Conservation (phyloP, 2,113 vertebrate species). For the Halichoerus grypus region DNA sequence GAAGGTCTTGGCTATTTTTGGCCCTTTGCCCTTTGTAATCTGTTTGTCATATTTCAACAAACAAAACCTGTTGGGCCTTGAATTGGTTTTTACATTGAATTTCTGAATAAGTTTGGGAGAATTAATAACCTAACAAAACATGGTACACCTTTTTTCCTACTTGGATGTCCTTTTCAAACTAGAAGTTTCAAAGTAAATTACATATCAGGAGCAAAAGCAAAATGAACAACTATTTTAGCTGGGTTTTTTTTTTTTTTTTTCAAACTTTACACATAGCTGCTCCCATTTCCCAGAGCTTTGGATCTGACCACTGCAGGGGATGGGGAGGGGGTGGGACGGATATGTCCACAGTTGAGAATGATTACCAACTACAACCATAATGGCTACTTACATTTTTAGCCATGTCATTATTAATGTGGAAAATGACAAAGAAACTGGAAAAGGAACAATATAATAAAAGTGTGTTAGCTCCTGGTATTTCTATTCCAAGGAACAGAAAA, state of each 20-base stretch:
- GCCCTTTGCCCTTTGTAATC: background rate
- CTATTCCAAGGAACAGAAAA: background rate
- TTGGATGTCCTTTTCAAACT: background rate
- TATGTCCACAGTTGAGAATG: background rate
- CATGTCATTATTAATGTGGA: background rate
- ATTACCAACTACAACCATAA: background rate
- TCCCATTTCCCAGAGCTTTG: background rate
- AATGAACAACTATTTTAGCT: background rate
- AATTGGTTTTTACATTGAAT: background rate
- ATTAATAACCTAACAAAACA: background rate
- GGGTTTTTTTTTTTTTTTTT: background rate
- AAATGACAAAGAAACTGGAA: slow-evolving; percentile 56
- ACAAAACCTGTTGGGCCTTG: background rate
- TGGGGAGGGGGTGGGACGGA: background rate
- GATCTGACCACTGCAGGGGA: background rate
- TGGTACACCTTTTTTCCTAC: background rate
- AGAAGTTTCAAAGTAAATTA: background rate
- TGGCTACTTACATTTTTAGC: background rate
- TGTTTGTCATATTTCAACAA: slow-evolving; percentile 5
- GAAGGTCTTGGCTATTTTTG: background rate
- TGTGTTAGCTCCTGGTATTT: background rate
- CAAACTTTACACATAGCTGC: background rate
- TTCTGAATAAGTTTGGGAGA: background rate
- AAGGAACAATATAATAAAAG: background rate
- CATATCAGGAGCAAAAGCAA: background rate